Base-by-base conservation (phyloP, 2,797 vertebrate species). In the Sebastes hubbsi region DNA sequence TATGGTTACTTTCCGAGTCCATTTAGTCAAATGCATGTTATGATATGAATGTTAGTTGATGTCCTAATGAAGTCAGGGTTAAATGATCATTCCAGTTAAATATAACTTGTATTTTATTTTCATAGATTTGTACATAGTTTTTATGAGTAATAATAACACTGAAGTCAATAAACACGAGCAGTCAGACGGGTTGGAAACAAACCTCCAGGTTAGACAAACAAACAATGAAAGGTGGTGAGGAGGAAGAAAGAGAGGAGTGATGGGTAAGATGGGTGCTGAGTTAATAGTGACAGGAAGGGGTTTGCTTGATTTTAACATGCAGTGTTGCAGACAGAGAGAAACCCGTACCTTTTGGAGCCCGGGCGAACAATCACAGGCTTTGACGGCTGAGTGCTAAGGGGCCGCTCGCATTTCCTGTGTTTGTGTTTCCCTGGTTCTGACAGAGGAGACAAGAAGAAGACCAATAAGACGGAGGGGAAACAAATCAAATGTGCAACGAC, bases 381-480 rank as follows among this genome's bases (percentile, higher is more conserved):
- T 54, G 91, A 88, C 83, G 76, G 87, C 90, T 92, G 93, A 83
- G 88, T 80, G 63, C 85, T 92, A 87, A 88, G 84, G 77, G 91
- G 89, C 62, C 89, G 91, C 91, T 96, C 93, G 95, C 96, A 96
- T 96, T 93, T 96, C 95, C 95, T 95, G 89, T 94, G 95, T 92
- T 95, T 95, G 65, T 92, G 94, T 88, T 94, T 95, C 86, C 95
- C 95, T 85, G 94, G 93, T 90, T 96, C 95, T 96, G 52, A 72
- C 38, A 72, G 77, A 80, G 88, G 65, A 87, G 38, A 88, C 24
- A 77, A 86, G 88, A 63, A 20, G 30, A 8, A 58, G 36, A 69
- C 1, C 20, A 22, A 18, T 30, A 4, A 63, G 38, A 49, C 8
- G n/a, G 32, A 75, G 27, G 2, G 20, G 42, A 52, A 42, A 16